Conservation (phyloP, 1,140 invertebrate genomes). For the Pseudomyrmex gracilis region DNA sequence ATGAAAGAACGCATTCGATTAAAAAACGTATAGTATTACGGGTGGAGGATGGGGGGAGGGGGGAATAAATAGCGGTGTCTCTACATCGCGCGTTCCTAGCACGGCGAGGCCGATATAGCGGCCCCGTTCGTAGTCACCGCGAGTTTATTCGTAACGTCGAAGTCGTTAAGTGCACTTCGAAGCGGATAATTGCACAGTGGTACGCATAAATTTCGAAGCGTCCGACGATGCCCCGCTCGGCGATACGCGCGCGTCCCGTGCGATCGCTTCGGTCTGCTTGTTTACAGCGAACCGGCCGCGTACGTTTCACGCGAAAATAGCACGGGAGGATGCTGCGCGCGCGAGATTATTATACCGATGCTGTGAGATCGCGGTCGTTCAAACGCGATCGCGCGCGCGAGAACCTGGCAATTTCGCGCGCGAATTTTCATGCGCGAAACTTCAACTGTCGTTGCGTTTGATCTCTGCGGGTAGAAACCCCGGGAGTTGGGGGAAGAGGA, state of each 20-base stretch:
- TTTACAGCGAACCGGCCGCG: conserved; percentile 29
- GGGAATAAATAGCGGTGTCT: conserved; percentile 53
- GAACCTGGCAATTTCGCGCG: conserved; percentile 63
- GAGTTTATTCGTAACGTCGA: conserved; percentile 72
- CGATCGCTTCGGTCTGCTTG: conserved; percentile 10
- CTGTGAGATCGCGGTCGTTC: conserved; percentile 9
- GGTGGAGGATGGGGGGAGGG: neutral
- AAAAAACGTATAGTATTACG: conserved; percentile 25
- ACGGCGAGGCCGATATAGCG: conserved; percentile 37
- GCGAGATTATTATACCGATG: neutral
- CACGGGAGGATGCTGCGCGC: conserved; percentile 20
- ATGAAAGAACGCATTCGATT: conserved; percentile 45
- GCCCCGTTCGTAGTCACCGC: conserved; percentile 44
- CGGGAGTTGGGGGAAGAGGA: neutral
- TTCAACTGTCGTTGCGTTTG: conserved; percentile 63
- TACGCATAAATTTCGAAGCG: conserved; percentile 68
- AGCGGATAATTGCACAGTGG: conserved; percentile 70
- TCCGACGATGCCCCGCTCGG: too few relatives aligned
- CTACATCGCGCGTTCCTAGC: conserved; percentile 39
- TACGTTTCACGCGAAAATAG: conserved; percentile 43
- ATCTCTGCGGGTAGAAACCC: conserved; percentile 47
- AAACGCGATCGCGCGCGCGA: conserved; percentile 61
- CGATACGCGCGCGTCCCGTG: neutral
- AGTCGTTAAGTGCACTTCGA: conserved; percentile 74
- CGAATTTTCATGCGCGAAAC: conserved; percentile 69